Evolutionary conservation across 2,888 invertebrate species (phyloP).

Genomic region (Pseudococcus viburni): DNA sequence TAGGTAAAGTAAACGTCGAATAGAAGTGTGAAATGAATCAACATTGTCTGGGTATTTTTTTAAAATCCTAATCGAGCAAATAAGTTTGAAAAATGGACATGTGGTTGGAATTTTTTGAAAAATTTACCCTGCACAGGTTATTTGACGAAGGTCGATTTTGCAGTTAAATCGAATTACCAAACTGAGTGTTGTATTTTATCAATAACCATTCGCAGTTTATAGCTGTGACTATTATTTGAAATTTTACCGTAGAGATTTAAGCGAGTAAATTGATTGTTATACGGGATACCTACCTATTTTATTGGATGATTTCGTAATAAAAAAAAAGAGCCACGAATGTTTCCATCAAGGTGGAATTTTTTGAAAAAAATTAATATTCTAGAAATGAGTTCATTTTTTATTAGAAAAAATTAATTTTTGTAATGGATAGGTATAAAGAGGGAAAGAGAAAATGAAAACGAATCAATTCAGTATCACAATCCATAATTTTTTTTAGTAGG

Average conservation of each 20-base stretch:
- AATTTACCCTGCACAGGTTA: not conserved
- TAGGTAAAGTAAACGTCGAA: not conserved
- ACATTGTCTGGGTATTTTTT: slow-evolving; percentile 3
- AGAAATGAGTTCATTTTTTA: not conserved
- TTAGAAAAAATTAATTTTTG: not conserved
- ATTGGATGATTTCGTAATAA: not conserved
- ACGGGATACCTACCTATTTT: not conserved
- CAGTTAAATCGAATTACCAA: slow-evolving; percentile 31
- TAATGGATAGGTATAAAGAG: not conserved
- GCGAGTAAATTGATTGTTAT: slow-evolving; percentile 10
- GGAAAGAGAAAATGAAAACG: not conserved
- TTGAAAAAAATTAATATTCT: not conserved
- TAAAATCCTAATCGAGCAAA: not conserved
- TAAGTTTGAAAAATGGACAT: not conserved
- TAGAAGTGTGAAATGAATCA: not conserved
- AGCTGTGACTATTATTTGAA: slow-evolving; percentile 7
- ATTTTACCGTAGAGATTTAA: slow-evolving; percentile 38
- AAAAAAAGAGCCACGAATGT: not conserved
- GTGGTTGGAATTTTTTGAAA: not conserved
- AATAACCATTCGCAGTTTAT: not conserved
- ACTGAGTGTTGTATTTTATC: slow-evolving; percentile 29
- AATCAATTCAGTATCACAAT: not conserved
- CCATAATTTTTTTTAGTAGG: not conserved
- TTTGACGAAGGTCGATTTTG: not conserved
- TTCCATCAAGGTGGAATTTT: not conserved